phyloP scores from a whole-genome alignment of 2,888 invertebrate genomes.

The Drosophila quasianomalipes region DNA sequence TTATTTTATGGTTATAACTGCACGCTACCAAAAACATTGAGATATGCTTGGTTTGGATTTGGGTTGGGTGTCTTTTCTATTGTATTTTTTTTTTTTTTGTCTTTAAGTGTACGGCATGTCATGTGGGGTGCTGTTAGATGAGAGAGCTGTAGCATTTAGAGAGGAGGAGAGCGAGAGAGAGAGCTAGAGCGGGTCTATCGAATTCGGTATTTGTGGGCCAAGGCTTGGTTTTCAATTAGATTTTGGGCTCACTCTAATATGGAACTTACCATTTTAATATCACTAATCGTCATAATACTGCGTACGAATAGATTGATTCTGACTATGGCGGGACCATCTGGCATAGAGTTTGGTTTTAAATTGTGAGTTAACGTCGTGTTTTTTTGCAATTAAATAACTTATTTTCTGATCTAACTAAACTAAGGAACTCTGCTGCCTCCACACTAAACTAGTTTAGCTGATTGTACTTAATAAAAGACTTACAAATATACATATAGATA shows the following conservation, averaged over 20 bases:
- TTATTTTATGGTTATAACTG: conserved; percentile 37
- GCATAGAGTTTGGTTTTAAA: conserved; percentile 82
- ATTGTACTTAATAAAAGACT: conserved; percentile 46
- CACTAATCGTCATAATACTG: conserved; percentile 99
- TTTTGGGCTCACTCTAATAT: conserved; percentile 38
- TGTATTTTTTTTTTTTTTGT: not conserved
- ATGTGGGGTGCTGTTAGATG: conserved; percentile 43
- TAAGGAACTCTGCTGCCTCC: conserved; percentile 34
- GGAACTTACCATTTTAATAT: conserved; percentile 99
- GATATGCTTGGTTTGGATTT: conserved; percentile 23
- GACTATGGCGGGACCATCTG: conserved; percentile 98
- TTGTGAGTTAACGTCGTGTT: conserved; percentile 51
- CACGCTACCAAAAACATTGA: conserved; percentile 41
- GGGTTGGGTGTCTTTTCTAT: conserved; percentile 3
- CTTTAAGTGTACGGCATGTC: conserved; percentile 42
- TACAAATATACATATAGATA: conserved; percentile 30
- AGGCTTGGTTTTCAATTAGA: conserved; percentile 24
- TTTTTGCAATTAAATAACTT: conserved; percentile 43
- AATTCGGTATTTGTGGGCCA: conserved; percentile 40
- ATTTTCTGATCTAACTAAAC: conserved; percentile 60
- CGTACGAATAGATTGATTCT: conserved; percentile 99
- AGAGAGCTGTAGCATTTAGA: conserved; percentile 13
- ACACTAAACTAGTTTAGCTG: conserved; percentile 36
- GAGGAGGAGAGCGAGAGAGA: conserved; percentile 2
- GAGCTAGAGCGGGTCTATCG: conserved; percentile 36